Evolutionary conservation across 1,140 invertebrate species (phyloP).

Genomic region (Phortica variegata): DNA sequence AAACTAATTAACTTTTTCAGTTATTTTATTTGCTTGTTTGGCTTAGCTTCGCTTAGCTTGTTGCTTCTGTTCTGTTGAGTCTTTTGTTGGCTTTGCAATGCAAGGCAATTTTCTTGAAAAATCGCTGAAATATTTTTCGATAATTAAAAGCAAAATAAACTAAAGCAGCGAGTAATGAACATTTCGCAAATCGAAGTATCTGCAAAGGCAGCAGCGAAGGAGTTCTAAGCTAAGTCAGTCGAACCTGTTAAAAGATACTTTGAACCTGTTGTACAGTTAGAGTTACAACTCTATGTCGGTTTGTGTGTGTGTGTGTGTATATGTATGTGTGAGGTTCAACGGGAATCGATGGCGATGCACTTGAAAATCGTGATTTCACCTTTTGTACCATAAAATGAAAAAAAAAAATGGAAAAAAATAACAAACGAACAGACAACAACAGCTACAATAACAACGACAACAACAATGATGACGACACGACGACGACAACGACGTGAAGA

Average conservation of each 20-base stretch:
- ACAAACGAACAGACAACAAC: not conserved
- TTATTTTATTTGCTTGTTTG: slow-evolving; percentile 10
- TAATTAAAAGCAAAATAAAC: slow-evolving; percentile 39
- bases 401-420: slow-evolving; percentile 2
- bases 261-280: slow-evolving; percentile 55
- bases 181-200: slow-evolving; percentile 9
- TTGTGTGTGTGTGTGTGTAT: too few relatives aligned
- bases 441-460: slow-evolving; percentile 18
- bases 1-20: slow-evolving; percentile 47
- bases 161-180: too few relatives aligned
- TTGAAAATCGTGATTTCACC: slow-evolving; percentile 55
- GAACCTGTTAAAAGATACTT: slow-evolving; percentile 54
- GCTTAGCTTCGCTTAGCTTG: slow-evolving; percentile 7
- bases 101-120: slow-evolving; percentile 9
- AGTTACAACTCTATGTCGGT: slow-evolving; percentile 44
- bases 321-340: not conserved
- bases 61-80: slow-evolving; percentile 45
- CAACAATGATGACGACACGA: slow-evolving; percentile 32
- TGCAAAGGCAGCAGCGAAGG: slow-evolving; percentile 7
- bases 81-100: not conserved
- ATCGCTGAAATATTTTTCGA: slow-evolving; percentile 45
- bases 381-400: slow-evolving; percentile 34
- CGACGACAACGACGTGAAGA: too few relatives aligned
- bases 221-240: slow-evolving; percentile 11
- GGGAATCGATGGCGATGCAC: slow-evolving; percentile 48